Evolutionary conservation across 2,888 invertebrate genomes (phyloP), one percentile per base, ranked within the genome.

Genomic region (Pocota personata): DNA sequence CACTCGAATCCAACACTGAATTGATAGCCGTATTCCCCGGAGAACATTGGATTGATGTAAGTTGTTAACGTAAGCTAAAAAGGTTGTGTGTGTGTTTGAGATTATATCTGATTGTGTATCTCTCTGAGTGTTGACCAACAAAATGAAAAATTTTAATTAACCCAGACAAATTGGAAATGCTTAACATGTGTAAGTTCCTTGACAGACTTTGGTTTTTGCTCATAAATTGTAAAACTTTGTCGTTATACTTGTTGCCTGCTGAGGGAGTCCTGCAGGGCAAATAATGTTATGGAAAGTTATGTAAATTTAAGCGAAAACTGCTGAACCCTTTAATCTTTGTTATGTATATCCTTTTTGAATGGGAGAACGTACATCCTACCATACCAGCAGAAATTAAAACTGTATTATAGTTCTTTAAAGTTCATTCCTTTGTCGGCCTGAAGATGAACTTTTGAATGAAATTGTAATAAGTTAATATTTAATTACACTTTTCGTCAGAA

Each of bases 1-100:
- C 98, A 2, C 93, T 98, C 87, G 97, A 98, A 89, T 95, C 95
- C 87, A 97, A 98, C 90, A 97, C 97, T 16, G 95, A 95, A 90
- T 94, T 97, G 86, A 97, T 97, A 96, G 95, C 97, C 62, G 94
- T 97, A 66, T 95, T 95, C 87, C 95, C 95, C 6, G 94, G 95
- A 88, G 96, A 97, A 91, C 96, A 95, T 90, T 97, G 97, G 97
- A 93, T 92, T 78, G 93, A 93, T 90, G 93, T 93, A 88, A 92
- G 92, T 91, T 43, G 19, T 32, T 19, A 10, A 27, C 1, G n/a
- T 37, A 35, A 24, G 24, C 24, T 24, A 3, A 24, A 24, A 24
- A 24, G 24, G 24, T 3, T 55, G 43, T 35, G 40, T 16, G 37
- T 14, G 30, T 50, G 19, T n/a, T 4, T 12, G 1, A 27, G 40